Evolutionary conservation across 1,140 invertebrate genomes (phyloP), one percentile per base, ranked within the genome.

Genomic region (Neuroterus valhalla): DNA sequence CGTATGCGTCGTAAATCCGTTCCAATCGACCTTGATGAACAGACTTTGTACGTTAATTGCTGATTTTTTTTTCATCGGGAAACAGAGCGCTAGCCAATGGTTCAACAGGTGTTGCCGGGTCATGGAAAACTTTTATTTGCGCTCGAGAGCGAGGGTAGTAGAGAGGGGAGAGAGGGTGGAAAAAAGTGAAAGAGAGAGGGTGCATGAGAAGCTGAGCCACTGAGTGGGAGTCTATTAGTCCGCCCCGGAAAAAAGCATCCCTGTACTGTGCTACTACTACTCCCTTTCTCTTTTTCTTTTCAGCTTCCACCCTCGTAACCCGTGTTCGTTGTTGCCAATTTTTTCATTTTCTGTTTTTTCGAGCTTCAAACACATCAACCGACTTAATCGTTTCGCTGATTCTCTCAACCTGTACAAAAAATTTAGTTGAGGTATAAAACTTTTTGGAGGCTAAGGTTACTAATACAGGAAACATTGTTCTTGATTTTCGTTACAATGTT

Each of bases 111-210:
- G 87, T 90, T 88, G 81, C 79, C 76, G 79, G 85, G 82, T 87
- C 84, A 85, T 79, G 85, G 87, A 82, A 86, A 88, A 90, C 87
- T 90, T 90, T 90, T 90, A 89, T 89, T 90, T 88, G 87, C 83
- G 83, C 81, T 81, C 73, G 81, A 78, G 83, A 81, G 82, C 69
- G 81, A 84, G 79, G 73, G 19, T 52, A 21, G 66, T 17, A 66
- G 72, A 75, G 43, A 46, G 55, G 52, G 42, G 10, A 68, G 76
- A 70, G 68, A 21, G 14, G 62, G 44, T 21, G 43, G 72, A 72
- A 45, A 38, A 69, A 75, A 48, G 74, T 73, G 72, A 80, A 70
- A 70, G 68, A 66, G 50, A 68, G 76, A 69, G 50, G 38, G 62
- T 70, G 79, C 62, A 74, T 66, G 76, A 71, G 78, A 74, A 72